Conservation (phyloP, 1,140 invertebrate genomes). For the Papilio helenus region DNA sequence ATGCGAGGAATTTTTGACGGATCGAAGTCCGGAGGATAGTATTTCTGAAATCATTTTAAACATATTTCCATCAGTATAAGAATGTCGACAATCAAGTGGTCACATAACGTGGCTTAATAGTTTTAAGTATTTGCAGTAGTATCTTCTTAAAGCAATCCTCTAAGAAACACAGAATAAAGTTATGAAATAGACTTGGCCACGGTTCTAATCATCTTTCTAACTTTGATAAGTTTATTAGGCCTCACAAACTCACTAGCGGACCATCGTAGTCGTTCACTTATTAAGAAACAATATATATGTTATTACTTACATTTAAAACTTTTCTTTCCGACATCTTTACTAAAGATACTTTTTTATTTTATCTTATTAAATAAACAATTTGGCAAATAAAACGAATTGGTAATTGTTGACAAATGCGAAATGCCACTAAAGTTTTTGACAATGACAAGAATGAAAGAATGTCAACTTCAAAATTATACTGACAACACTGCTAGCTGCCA, state of each 20-base stretch:
- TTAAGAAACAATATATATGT: background rate
- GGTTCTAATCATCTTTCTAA: background rate
- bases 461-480: no score
- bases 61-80: background rate
- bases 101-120: background rate
- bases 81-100: no score
- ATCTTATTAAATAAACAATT: background rate
- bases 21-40: conserved; percentile 99
- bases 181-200: background rate
- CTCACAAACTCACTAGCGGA: background rate
- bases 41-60: conserved; percentile 91
- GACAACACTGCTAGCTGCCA: no score
- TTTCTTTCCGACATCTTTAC: conserved; percentile 94
- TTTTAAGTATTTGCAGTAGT: background rate
- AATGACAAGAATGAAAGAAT: no score
- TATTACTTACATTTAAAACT: conserved; percentile 93
- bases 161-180: background rate
- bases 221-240: background rate
- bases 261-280: background rate
- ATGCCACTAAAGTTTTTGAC: no score
- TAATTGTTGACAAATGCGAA: background rate
- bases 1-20: conserved; percentile 99
- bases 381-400: background rate
- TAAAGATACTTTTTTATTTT: conserved; percentile 27
- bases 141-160: background rate